Evolutionary conservation across 2,797 vertebrate species (phyloP).

Genomic region (Melopsittacus undulatus): DNA sequence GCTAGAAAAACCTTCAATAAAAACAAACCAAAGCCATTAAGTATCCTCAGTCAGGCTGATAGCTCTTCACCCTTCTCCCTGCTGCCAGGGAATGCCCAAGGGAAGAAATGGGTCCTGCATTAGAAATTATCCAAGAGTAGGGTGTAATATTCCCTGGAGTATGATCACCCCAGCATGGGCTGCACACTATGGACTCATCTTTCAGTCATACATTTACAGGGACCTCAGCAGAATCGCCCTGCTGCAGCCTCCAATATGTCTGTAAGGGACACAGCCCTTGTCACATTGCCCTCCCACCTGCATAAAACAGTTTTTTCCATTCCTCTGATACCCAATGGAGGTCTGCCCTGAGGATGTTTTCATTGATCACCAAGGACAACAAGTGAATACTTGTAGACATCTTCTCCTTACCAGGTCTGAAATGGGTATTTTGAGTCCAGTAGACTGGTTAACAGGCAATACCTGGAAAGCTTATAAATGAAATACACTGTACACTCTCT

Average conservation of each 20-base stretch:
- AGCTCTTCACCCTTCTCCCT: neutral
- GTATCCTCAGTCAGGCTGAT: neutral
- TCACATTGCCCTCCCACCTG: neutral
- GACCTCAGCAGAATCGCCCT: neutral
- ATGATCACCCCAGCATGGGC: neutral
- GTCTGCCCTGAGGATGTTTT: neutral
- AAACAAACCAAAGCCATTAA: neutral
- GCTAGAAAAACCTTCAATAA: neutral
- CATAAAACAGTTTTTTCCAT: neutral
- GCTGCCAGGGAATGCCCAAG: neutral
- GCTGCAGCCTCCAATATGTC: neutral
- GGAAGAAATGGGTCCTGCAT: neutral
- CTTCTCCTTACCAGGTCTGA: neutral
- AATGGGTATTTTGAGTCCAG: neutral
- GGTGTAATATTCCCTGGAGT: neutral
- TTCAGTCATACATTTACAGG: neutral
- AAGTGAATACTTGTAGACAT: neutral
- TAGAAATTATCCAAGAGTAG: neutral
- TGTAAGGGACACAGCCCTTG: neutral
- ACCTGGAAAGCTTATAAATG: neutral
- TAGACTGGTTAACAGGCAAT: neutral
- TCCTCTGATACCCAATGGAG: neutral
- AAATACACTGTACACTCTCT: fast-evolving
- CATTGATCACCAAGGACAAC: neutral
- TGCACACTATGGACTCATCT: neutral